Evolutionary conservation across 2,113 vertebrate species (phyloP).

Genomic region (Oryzias woworae): DNA sequence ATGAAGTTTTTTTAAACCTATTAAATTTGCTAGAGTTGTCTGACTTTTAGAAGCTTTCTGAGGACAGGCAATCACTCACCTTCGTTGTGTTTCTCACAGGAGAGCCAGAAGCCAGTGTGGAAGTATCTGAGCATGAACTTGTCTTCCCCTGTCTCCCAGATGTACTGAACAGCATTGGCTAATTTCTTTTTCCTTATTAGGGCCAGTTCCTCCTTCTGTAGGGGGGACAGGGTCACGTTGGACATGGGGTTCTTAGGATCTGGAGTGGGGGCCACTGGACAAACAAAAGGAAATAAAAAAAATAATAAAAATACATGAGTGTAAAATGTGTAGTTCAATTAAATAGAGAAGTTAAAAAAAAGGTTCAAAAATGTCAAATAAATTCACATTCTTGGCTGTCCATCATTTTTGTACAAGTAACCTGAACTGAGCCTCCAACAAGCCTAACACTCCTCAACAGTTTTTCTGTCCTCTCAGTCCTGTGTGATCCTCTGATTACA

Average conservation of each 20-base stretch:
- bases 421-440: neutral
- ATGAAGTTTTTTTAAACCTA: too few relatives aligned
- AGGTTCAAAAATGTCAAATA: too few relatives aligned
- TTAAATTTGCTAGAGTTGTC: too few relatives aligned
- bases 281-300: neutral
- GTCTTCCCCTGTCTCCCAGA: slow-evolving; percentile 86
- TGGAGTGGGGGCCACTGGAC: slow-evolving; percentile 65
- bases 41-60: too few relatives aligned
- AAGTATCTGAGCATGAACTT: slow-evolving; percentile 84
- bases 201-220: slow-evolving; percentile 68
- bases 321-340: neutral
- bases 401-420: neutral
- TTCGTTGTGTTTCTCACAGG: slow-evolving; percentile 82
- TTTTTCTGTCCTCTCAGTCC: slow-evolving; percentile 22
- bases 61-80: slow-evolving; percentile 46
- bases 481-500: slow-evolving; percentile 24
- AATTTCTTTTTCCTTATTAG: slow-evolving; percentile 59
- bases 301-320: neutral
- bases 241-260: slow-evolving; percentile 48
- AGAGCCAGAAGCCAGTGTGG: slow-evolving; percentile 85
- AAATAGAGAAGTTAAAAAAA: neutral
- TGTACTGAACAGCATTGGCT: slow-evolving; percentile 82
- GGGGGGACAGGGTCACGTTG: slow-evolving; percentile 65
- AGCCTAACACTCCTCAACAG: neutral
- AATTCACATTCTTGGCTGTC: too few relatives aligned